phyloP scores from a whole-genome alignment of 2,113 vertebrate species.

The Sardina pilchardus region DNA sequence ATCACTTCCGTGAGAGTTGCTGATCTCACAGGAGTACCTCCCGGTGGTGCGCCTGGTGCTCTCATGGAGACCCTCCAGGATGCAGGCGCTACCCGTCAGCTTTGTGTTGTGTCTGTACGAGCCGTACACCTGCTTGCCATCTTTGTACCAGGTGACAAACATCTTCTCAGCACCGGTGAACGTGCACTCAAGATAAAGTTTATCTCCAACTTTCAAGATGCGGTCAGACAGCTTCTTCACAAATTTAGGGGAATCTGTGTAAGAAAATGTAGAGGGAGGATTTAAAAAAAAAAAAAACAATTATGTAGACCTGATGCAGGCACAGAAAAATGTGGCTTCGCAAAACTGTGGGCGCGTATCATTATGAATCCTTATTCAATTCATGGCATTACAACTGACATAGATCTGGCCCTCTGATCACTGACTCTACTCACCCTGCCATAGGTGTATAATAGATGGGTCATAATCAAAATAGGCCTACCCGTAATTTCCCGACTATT shows the following conservation, averaged over 20 bases:
- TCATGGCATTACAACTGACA: too few relatives aligned
- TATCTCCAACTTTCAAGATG: background rate
- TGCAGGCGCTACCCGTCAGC: background rate
- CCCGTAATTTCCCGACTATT: too few relatives aligned
- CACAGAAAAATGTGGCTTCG: too few relatives aligned
- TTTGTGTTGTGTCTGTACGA: background rate
- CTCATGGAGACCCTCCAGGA: background rate
- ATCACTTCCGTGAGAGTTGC: background rate
- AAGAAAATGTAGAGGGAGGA: too few relatives aligned
- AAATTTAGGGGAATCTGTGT: background rate
- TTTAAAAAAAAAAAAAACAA: too few relatives aligned
- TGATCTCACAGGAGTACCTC: background rate
- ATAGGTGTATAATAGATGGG: too few relatives aligned
- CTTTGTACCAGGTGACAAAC: background rate
- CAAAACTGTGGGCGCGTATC: too few relatives aligned
- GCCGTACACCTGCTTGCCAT: background rate
- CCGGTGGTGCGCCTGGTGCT: background rate
- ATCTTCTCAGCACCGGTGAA: background rate
- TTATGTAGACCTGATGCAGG: background rate
- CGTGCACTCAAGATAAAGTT: background rate
- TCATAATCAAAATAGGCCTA: too few relatives aligned
- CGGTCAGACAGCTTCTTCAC: background rate
- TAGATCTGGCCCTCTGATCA: too few relatives aligned
- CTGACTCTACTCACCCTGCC: too few relatives aligned
- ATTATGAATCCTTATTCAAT: too few relatives aligned